A percentile compares a stretch with the other conserved stretches of the same genome.
These are phyloP conservation scores for Selenia dentaria DNA, from an alignment of 2,888 invertebrate genomes.

Conservation along the genomic window DNA sequence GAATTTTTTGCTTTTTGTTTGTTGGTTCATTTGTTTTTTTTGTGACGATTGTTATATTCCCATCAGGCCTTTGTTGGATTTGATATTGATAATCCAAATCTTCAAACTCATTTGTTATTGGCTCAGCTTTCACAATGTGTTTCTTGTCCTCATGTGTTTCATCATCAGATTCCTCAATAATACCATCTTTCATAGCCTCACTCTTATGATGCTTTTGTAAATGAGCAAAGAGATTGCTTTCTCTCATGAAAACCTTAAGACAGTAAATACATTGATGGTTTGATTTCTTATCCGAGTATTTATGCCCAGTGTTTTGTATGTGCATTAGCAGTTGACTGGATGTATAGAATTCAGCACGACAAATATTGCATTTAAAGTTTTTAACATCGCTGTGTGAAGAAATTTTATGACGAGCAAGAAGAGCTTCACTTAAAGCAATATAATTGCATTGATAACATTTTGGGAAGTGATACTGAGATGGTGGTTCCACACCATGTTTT, in stretches of 20 bases:
- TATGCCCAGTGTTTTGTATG: constrained; percentile 84
- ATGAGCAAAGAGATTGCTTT: constrained; percentile 89
- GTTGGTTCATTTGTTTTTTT: constrained; percentile 51
- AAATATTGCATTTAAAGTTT: constrained; percentile 76
- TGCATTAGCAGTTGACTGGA: constrained; percentile 72
- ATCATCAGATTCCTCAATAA: constrained; percentile 85
- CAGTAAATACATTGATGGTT: constrained; percentile 89
- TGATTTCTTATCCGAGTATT: constrained; percentile 68
- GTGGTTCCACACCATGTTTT: constrained; percentile 91
- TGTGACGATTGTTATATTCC: constrained; percentile 79
- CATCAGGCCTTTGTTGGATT: constrained; percentile 62
- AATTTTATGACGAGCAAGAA: constrained; percentile 89
- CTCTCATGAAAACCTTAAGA: constrained; percentile 88
- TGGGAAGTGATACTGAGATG: constrained; percentile 89
- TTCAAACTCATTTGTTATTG: constrained; percentile 53
- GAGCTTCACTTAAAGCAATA: constrained; percentile 89
- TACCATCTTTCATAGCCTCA: constrained; percentile 87
- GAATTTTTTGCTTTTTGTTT: constrained; percentile 64
- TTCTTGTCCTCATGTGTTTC: constrained; percentile 45
- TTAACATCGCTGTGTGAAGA: constrained; percentile 78
- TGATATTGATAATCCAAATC: constrained; percentile 60
- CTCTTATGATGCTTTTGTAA: constrained; percentile 87
- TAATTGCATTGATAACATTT: constrained; percentile 91
- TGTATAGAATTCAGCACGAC: constrained; percentile 78
- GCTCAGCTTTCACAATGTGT: constrained; percentile 60